Evolutionary conservation across 2,797 vertebrate species (phyloP), one percentile per base, ranked within the genome.

Genomic region (Dipus sagitta): DNA sequence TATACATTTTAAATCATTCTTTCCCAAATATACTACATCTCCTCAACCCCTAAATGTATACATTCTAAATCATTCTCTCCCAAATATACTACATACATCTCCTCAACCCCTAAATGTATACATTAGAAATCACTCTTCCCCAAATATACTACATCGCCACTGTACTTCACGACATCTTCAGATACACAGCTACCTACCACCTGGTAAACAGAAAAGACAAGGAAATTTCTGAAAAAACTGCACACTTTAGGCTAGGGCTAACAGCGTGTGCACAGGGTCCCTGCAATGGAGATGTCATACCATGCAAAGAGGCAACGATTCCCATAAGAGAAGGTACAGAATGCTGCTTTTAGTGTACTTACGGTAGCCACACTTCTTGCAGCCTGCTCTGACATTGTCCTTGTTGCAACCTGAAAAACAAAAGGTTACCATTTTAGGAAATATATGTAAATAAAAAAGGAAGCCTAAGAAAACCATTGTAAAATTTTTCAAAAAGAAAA

Each of bases 341-440:
- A 88, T 0, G 58, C 78, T 28, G 42, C 30, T 42, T 76, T 92
- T 64, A 71, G 67, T 74, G 10, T 96, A 99, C 99, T 99, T 98
- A 99, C 99, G 99, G 97, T 99, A 99, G 88, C 99, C 99, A 97
- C 99, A 99, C 98, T 99, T 99, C 97, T 99, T 99, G 98, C 99
- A 99, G 62, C 99, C 99, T 93, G 99, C 99, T 98, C 99, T 98
- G 94, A 99, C 99, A 96, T 98, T 99, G 98, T 99, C 99, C 96
- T 99, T 99, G 98, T 99, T 99, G 89, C 99, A 99, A 94, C 99
- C 99, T 99, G 97, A 94, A 98, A 98, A 60, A 91, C 14, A 94
- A 90, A 79, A 54, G 94, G 65, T 93, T 62, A 76, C 52, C 20
- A 92, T 88, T 87, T 97, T 72, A 97, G 20, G 2, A 75, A 32